Base-by-base conservation (phyloP, 2,113 vertebrate genomes). In the Erythrolamprus reginae region DNA sequence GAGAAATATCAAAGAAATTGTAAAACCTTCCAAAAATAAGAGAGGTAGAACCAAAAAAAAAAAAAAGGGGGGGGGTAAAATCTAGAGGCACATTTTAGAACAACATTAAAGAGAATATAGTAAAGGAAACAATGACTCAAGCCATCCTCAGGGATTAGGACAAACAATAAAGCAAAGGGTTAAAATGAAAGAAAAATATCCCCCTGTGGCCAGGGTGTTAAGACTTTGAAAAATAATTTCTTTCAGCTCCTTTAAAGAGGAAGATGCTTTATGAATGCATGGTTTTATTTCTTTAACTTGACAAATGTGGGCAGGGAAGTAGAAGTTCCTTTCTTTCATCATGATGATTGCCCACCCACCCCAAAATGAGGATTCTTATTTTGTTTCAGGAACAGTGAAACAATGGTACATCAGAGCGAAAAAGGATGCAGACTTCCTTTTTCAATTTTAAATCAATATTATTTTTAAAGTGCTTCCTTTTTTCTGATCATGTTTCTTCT, bases 11-110 rank as follows among this genome's bases (percentile, higher is more conserved):
- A 77, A 77, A 77, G 33, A 77, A 77, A 42, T 77, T 23, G 70
- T 42, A 77, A 77, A 42, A 42, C 17, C 9, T 42, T 77, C 33
- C 33, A 42, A 77, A 77, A 77, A 77, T 77, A 77, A 77, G 70
- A 77, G 70, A 77, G 70, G 70, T 42, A 77, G 17, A 77, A 77
- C 65, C n/a, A n/a, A n/a, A n/a, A n/a, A n/a, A n/a, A n/a, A n/a
- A 33, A 17, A 52, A 1, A 23, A 2, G 6, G 7, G 3, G 6
- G 4, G 24, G 24, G 12, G 4, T 1, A 1, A 0, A 77, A 77
- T 77, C 70, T 21, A 33, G 17, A 77, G 21, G 17, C 33, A 77
- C 33, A 77, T 77, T 77, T 77, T 77, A 77, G 70, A 38, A 77
- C 33, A 77, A 42, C 70, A 77, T 77, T 77, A 38, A 61, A 51